These are phyloP conservation scores for Pterostichus madidus DNA, from an alignment of 2,888 invertebrate species.

Conservation along the genomic window DNA sequence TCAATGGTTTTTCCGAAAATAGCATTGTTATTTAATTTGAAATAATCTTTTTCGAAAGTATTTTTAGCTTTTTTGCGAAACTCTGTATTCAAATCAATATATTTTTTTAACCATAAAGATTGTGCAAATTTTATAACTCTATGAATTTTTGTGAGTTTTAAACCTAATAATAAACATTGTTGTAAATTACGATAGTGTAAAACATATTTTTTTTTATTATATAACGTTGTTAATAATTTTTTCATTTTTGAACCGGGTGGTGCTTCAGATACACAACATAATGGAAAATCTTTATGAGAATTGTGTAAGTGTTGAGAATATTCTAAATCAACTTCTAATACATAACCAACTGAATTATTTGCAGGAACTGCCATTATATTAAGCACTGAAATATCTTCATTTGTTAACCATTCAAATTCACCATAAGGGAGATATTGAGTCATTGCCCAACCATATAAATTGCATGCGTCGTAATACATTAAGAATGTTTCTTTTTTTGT, in stretches of 20 bases:
- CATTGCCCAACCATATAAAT: conserved; percentile 71
- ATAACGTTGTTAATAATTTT: conserved; percentile 68
- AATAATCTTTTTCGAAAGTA: conserved; percentile 69
- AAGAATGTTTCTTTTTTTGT: conserved; percentile 69
- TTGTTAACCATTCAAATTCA: conserved; percentile 69
- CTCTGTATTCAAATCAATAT: conserved; percentile 75
- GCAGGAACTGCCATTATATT: conserved; percentile 55
- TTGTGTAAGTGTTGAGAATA: conserved; percentile 31
- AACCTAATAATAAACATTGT: conserved; percentile 70
- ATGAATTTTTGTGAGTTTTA: conserved; percentile 69
- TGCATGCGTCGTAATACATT: conserved; percentile 71
- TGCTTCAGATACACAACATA: conserved; percentile 65
- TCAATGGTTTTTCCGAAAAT: conserved; percentile 73
- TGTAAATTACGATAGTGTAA: conserved; percentile 71
- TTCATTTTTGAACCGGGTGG: conserved; percentile 62
- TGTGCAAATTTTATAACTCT: conserved; percentile 74
- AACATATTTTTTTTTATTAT: conserved; percentile 69
- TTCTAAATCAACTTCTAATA: conserved; percentile 73
- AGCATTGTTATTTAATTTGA: conserved; percentile 74
- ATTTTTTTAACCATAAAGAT: conserved; percentile 73
- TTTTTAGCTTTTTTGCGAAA: conserved; percentile 70
- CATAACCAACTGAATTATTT: conserved; percentile 69
- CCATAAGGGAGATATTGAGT: conserved; percentile 70
- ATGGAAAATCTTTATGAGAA: conserved; percentile 68
- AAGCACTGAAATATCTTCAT: conserved; percentile 55